A percentile compares a stretch with the other conserved stretches of the same genome.
These are phyloP conservation scores for Apodemia hepburni DNA, from an alignment of 2,888 invertebrate genomes.

Conservation along the genomic window DNA sequence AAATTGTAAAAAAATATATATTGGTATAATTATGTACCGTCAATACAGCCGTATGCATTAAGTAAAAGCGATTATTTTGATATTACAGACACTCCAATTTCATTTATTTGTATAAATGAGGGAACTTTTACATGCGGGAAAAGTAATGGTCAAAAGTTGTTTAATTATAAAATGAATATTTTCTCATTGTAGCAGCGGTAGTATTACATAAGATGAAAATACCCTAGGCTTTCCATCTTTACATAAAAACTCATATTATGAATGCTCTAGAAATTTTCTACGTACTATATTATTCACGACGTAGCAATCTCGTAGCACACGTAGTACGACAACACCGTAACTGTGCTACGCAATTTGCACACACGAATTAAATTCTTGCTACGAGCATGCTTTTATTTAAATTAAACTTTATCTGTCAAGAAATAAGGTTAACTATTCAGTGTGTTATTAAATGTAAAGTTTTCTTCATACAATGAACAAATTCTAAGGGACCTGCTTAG, in stretches of 20 bases:
- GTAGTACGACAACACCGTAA: conserved; percentile 6
- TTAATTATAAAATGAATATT: background rate
- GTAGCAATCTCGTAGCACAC: conserved; percentile 14
- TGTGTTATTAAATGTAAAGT: conserved; percentile 7
- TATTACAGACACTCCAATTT: too few species aligned
- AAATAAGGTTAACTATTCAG: background rate
- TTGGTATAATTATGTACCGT: too few species aligned
- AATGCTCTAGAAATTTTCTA: background rate
- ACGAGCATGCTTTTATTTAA: background rate
- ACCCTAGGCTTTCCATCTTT: background rate
- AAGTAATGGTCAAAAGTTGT: background rate
- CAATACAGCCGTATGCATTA: too few species aligned
- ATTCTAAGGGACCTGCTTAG: conserved; percentile 13
- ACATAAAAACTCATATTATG: background rate
- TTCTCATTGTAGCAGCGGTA: background rate
- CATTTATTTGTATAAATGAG: too few species aligned
- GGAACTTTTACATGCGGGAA: background rate
- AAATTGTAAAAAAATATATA: too few species aligned
- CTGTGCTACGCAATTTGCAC: conserved; percentile 14
- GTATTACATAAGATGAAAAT: background rate
- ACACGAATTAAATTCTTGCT: conserved; percentile 14
- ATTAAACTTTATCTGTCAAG: background rate
- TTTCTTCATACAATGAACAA: conserved; percentile 13
- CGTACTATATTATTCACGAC: background rate
- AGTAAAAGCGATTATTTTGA: too few species aligned